Percentiles rank a stretch among this genome's conserved stretches.
Evolutionary conservation across 2,113 vertebrate species (phyloP).

Genomic region (Puffinus mauretanicus): DNA sequence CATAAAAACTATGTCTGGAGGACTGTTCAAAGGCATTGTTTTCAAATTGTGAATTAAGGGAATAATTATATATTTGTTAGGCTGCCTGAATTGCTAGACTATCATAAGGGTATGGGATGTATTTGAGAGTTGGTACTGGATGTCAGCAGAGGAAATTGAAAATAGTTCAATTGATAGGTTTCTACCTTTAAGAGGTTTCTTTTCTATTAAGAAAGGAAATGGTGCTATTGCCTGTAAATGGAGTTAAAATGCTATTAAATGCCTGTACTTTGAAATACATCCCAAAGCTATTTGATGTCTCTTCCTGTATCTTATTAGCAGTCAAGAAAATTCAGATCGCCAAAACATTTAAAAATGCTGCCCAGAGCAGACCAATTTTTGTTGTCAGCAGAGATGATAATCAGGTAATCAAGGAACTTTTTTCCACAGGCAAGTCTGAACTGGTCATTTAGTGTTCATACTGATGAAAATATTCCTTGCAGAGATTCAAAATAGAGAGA

Average conservation of each 20-base stretch:
- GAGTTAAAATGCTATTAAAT: slow-evolving; percentile 33
- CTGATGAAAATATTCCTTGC: background rate
- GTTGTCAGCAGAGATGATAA: background rate
- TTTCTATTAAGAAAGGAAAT: slow-evolving; percentile 23
- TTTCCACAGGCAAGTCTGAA: background rate
- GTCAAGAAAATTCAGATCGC: background rate
- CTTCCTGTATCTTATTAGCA: slow-evolving; percentile 24
- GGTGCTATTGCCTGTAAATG: background rate
- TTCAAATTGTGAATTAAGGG: background rate
- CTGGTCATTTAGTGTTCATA: background rate
- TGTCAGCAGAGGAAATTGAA: slow-evolving; percentile 34
- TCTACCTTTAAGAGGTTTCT: slow-evolving; percentile 3
- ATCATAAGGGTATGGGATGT: background rate
- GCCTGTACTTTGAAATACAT: background rate
- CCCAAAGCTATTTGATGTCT: background rate
- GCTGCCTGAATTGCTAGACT: background rate
- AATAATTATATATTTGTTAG: background rate
- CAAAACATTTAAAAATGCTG: slow-evolving; percentile 6
- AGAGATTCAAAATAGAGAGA: background rate
- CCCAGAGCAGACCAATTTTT: background rate
- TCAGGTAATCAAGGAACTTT: background rate
- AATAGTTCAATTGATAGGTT: slow-evolving; percentile 5
- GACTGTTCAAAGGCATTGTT: background rate
- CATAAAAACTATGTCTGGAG: background rate
- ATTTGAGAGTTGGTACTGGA: background rate